Conservation (phyloP, 1,140 invertebrate genomes). For the Drosophila yakuba region DNA sequence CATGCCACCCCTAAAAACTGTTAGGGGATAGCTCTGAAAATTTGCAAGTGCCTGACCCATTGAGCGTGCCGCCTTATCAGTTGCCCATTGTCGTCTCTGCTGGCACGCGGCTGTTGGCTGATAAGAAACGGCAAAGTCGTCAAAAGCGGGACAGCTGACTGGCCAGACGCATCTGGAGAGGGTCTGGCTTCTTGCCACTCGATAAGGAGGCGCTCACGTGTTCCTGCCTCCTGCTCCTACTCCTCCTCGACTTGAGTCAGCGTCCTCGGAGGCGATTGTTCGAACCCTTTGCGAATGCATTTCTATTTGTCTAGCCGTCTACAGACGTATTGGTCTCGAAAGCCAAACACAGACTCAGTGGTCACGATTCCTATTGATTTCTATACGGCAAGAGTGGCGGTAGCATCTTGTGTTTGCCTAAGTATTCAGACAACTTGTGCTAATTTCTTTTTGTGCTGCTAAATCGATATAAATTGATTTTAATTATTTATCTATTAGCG, state of each 20-base stretch:
- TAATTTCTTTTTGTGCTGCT: conserved; percentile 74
- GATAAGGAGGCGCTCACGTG: conserved; percentile 56
- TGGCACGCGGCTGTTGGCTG: conserved; percentile 68
- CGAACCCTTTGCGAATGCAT: conserved; percentile 32
- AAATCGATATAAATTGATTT: conserved; percentile 84
- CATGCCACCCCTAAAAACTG: conserved; percentile 17
- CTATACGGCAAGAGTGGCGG: conserved; percentile 34
- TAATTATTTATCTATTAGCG: conserved; percentile 83
- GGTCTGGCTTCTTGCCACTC: conserved; percentile 20
- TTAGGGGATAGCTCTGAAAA: conserved; percentile 29
- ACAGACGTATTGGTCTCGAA: conserved; percentile 7
- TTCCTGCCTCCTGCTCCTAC: conserved; percentile 36
- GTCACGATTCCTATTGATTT: conserved; percentile 47
- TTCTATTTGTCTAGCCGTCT: conserved; percentile 31
- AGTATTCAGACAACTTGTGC: conserved; percentile 74
- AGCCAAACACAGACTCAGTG: conserved; percentile 4
- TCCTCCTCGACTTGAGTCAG: neutral
- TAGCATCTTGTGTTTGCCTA: conserved; percentile 55
- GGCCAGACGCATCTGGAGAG: conserved; percentile 52
- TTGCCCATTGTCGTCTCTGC: conserved; percentile 24
- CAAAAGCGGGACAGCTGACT: conserved; percentile 32
- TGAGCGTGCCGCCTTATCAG: conserved; percentile 54
- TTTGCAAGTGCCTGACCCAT: conserved; percentile 64
- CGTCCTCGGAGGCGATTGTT: conserved; percentile 10
- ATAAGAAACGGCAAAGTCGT: conserved; percentile 35